Evolutionary conservation across 2,888 invertebrate species (phyloP), one percentile per base, ranked within the genome.

Genomic region (Cephalotes varians): DNA sequence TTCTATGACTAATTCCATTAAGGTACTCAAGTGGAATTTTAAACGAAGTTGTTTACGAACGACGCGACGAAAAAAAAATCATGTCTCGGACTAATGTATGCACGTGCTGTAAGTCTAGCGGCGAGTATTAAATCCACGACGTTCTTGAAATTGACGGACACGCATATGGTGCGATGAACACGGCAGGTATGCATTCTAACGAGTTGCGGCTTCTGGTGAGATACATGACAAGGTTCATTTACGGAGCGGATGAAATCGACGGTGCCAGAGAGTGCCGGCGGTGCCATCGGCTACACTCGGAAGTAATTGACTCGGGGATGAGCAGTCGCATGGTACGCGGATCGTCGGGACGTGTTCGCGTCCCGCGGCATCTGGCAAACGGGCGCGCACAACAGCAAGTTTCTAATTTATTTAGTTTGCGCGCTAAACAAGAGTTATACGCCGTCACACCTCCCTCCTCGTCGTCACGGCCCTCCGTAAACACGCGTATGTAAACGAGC

Each of bases 371-470:
- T 83, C 85, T 82, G 84, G 64, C 69, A 60, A 62, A 62, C 62
- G 21, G n/a, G 80, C 64, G 56, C 44, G 69, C 73, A 67, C 77
- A 74, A 73, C 81, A 67, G 81, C 74, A 58, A 84, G 81, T 88
- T 88, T 89, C 86, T 89, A 83, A 90, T 88, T 88, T 86, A 88
- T 88, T 88, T 88, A 88, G 81, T 69, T 31, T 65, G 47, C 28
- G 21, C 58, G 44, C 54, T 40, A 64, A 81, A 81, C 81, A 81
- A 76, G 54, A 76, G 40, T 56, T 64, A 65, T 28, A 10, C 37
- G 9, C 44, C 31, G 34, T 44, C 67, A 47, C 62, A 81, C 82
- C 74, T 86, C 21, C 51, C 56, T 67, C 34, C 71, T 51, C 21
- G 21, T 34, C 51, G 44, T 18, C 21, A 18, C 58, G 31, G 56